Percentiles rank a stretch among this genome's conserved stretches.
phyloP scores from a whole-genome alignment of 2,113 vertebrate species.

The Ibidorhyncha struthersii region DNA sequence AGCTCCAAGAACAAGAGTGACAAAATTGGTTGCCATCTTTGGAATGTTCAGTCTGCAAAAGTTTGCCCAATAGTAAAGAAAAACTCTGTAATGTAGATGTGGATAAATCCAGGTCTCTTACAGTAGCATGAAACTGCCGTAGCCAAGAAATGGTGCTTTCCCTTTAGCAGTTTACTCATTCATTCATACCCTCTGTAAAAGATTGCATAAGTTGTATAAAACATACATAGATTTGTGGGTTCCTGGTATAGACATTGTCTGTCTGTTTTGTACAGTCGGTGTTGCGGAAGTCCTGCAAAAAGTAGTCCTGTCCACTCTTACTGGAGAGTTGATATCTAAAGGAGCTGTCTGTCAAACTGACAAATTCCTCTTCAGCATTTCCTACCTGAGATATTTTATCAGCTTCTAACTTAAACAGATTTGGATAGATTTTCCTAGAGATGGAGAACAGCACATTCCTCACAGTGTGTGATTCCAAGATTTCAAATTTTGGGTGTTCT shows the following conservation, averaged over 20 bases:
- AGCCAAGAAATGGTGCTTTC: background rate
- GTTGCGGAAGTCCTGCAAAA: background rate
- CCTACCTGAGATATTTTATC: background rate
- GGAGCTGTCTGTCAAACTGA: background rate
- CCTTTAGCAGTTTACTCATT: background rate
- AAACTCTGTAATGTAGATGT: background rate
- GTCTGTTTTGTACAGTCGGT: background rate
- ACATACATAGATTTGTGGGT: background rate
- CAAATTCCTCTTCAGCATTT: background rate
- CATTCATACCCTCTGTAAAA: background rate
- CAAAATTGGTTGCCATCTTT: background rate
- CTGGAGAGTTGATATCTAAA: background rate
- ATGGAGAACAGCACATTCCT: background rate
- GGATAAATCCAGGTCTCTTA: background rate
- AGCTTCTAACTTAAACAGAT: background rate
- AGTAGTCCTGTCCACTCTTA: background rate
- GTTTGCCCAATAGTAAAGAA: background rate
- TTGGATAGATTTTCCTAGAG: background rate
- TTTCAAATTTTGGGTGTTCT: background rate
- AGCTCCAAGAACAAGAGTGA: background rate
- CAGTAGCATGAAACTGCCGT: background rate
- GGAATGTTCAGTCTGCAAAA: background rate
- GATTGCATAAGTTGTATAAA: background rate
- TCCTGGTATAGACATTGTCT: background rate
- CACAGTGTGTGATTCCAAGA: background rate